A percentile compares a stretch with the other conserved stretches of the same genome.
These are phyloP conservation scores for Drosophila hawaiiensis DNA, from an alignment of 2,888 invertebrate species.

Conservation along the genomic window DNA sequence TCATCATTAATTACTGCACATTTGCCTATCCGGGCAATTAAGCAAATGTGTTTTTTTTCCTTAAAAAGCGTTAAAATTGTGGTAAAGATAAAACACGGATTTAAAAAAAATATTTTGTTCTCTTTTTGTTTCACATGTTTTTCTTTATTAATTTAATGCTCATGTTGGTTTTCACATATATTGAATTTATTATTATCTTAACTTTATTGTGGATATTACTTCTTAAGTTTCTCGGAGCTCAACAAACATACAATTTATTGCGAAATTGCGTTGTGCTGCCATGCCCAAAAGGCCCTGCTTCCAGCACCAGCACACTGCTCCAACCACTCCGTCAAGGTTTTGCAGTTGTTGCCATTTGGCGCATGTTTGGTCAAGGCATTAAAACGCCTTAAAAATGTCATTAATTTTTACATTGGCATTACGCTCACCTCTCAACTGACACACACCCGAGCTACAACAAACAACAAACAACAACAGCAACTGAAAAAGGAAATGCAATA, in stretches of 20 bases:
- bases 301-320: not conserved
- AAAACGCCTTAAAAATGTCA: constrained; percentile 74
- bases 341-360: constrained; percentile 40
- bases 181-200: not conserved
- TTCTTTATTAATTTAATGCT: not conserved
- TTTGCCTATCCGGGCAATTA: constrained; percentile 12
- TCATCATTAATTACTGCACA: constrained; percentile 9
- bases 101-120: not conserved
- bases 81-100: not conserved
- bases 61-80: not conserved
- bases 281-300: not conserved
- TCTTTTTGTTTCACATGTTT: not conserved
- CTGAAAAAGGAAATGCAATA: constrained; percentile 50
- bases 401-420: constrained; percentile 56
- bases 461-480: not conserved
- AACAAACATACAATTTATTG: constrained; percentile 52
- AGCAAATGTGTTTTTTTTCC: constrained; percentile 9
- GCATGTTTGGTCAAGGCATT: constrained; percentile 43
- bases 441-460: not conserved
- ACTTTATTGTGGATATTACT: not conserved
- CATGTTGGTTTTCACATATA: not conserved
- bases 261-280: constrained; percentile 11
- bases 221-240: not conserved
- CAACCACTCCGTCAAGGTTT: constrained; percentile 17
- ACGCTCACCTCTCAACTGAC: constrained; percentile 11